A percentile compares a stretch with the other conserved stretches of the same genome.
phyloP scores from a whole-genome alignment of 2,888 invertebrate genomes.

The Leucophenga montana region DNA sequence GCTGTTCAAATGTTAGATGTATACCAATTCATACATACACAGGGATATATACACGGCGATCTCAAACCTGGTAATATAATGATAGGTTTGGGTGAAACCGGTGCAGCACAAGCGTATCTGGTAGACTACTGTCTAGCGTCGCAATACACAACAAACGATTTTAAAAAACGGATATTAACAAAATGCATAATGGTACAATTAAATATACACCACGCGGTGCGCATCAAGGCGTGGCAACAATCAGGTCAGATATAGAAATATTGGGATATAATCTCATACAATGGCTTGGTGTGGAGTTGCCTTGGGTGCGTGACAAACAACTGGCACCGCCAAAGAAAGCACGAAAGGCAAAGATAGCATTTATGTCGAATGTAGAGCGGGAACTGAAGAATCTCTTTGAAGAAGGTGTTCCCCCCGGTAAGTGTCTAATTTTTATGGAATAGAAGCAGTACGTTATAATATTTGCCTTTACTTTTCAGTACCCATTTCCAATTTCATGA shows the following conservation, averaged over 20 bases:
- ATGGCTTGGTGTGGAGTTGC: constrained; percentile 88
- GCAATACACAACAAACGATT: constrained; percentile 83
- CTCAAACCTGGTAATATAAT: constrained; percentile 96
- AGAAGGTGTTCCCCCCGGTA: constrained; percentile 73
- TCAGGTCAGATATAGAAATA: constrained; percentile 95
- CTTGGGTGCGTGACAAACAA: constrained; percentile 83
- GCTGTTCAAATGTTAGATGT: constrained; percentile 91
- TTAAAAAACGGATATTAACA: constrained; percentile 91
- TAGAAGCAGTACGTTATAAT: constrained; percentile 30
- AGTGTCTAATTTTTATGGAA: constrained; percentile 53
- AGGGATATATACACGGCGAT: constrained; percentile 95
- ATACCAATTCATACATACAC: constrained; percentile 91
- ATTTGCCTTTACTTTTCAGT: constrained; percentile 69
- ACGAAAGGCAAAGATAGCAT: constrained; percentile 80
- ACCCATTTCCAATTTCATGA: constrained; percentile 78
- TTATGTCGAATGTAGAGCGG: constrained; percentile 76
- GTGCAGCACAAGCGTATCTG: constrained; percentile 84
- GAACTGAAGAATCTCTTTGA: constrained; percentile 64
- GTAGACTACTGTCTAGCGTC: constrained; percentile 95
- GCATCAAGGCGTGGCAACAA: constrained; percentile 90
- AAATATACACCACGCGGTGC: constrained; percentile 98
- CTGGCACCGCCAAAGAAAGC: constrained; percentile 78
- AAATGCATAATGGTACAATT: constrained; percentile 97
- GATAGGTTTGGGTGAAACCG: constrained; percentile 79
- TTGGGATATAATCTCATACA: constrained; percentile 94